phyloP scores from a whole-genome alignment of 2,888 invertebrate genomes.

The Microctonus aethiopoides region DNA sequence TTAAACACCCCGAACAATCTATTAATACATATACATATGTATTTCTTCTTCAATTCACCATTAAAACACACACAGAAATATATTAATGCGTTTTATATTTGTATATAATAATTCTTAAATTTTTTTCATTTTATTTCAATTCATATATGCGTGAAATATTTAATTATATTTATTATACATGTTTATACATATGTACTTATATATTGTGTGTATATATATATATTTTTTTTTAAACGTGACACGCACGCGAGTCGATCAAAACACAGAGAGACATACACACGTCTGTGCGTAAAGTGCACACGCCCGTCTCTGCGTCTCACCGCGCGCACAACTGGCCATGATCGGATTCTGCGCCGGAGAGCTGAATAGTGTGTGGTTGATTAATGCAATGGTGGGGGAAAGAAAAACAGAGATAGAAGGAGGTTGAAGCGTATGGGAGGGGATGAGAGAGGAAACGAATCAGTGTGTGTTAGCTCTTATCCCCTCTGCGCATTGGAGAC shows the following conservation, averaged over 20 bases:
- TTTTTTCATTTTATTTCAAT: too few species aligned
- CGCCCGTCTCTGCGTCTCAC: neutral
- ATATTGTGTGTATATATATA: too few species aligned
- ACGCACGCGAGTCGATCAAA: slow-evolving; percentile 7
- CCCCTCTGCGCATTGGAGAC: slow-evolving; percentile 31
- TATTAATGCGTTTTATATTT: too few species aligned
- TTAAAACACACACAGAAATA: too few species aligned
- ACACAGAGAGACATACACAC: neutral
- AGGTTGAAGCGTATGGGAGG: neutral
- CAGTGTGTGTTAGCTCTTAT: slow-evolving; percentile 22
- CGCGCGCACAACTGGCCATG: neutral
- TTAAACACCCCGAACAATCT: too few species aligned
- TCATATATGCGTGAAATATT: too few species aligned
- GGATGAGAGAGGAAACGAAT: neutral
- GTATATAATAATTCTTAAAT: too few species aligned
- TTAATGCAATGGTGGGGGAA: neutral
- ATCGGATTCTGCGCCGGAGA: neutral
- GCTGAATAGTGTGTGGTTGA: neutral
- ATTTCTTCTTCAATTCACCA: too few species aligned
- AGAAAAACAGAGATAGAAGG: neutral
- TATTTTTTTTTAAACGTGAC: neutral
- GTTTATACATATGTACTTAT: neutral
- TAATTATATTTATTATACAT: too few species aligned
- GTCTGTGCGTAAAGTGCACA: neutral
- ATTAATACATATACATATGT: too few species aligned